These are phyloP conservation scores for Listronotus oregonensis DNA, from an alignment of 1,140 invertebrate genomes.

Conservation along the genomic window DNA sequence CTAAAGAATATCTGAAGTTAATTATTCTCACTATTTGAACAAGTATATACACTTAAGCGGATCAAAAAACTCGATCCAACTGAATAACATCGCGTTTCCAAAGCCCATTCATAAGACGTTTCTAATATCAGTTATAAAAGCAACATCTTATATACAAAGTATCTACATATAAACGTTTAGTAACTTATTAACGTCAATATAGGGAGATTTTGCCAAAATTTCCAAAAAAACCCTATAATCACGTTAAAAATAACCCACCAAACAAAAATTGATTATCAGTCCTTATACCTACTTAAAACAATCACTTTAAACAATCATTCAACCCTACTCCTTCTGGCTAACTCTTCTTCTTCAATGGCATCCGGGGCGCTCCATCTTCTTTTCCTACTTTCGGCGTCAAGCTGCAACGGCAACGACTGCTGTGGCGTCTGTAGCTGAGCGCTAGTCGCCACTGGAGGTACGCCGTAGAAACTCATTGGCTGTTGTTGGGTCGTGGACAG, in stretches of 20 bases:
- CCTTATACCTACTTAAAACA: constrained; percentile 17
- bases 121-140: constrained; percentile 22
- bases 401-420: constrained; percentile 55
- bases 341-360: constrained; percentile 60
- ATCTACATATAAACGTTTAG: constrained; percentile 4
- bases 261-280: constrained; percentile 9
- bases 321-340: constrained; percentile 33
- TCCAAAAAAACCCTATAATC: no score
- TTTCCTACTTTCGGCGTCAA: constrained; percentile 59
- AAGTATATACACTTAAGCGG: no score
- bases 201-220: no score
- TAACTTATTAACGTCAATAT: no score
- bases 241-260: background rate
- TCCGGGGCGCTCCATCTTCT: constrained; percentile 70
- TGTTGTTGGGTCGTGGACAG: constrained; percentile 30
- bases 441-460: background rate
- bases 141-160: constrained; percentile 24
- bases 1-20: no score
- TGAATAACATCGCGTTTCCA: background rate
- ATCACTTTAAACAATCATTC: constrained; percentile 39
- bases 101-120: background rate
- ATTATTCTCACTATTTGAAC: no score
- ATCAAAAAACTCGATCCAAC: no score
- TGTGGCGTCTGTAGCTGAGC: constrained; percentile 8
- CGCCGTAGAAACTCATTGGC: constrained; percentile 37